Percentiles rank a stretch among this genome's conserved stretches.
Conservation (phyloP, 2,113 vertebrate species). For the Anguilla rostrata region DNA sequence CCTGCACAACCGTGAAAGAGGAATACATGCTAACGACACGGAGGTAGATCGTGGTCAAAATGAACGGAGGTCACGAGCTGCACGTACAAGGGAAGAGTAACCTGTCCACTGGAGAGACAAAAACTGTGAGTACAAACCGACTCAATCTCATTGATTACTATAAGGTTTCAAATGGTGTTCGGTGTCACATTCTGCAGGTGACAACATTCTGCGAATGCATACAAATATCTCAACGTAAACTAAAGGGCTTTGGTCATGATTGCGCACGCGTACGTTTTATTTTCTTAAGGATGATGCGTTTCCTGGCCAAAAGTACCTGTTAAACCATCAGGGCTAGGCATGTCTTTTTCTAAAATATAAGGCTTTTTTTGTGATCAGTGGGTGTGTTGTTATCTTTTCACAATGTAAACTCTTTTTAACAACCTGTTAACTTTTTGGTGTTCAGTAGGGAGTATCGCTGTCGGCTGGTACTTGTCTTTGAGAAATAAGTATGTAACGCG, state of each 20-base stretch:
- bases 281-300: neutral
- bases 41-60: constrained; percentile 10
- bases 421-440: neutral
- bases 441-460: neutral
- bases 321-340: neutral
- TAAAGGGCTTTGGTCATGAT: neutral
- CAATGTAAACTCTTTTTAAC: neutral
- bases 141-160: neutral
- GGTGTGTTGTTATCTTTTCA: neutral
- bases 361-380: neutral
- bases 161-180: neutral
- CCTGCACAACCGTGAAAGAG: constrained; percentile 55
- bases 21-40: constrained; percentile 40
- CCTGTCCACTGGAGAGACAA: constrained; percentile 1
- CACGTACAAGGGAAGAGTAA: neutral
- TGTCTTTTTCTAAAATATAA: neutral
- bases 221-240: neutral
- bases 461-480: neutral
- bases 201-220: neutral
- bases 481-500: neutral
- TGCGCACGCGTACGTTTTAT: neutral
- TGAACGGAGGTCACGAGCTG: constrained; percentile 24
- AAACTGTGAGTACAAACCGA: constrained; percentile 14
- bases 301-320: neutral
- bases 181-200: neutral